Base-by-base conservation (phyloP, 37 sponge, comb jelly and placozoan species). In the Halisarca cf. caerulea region DNA sequence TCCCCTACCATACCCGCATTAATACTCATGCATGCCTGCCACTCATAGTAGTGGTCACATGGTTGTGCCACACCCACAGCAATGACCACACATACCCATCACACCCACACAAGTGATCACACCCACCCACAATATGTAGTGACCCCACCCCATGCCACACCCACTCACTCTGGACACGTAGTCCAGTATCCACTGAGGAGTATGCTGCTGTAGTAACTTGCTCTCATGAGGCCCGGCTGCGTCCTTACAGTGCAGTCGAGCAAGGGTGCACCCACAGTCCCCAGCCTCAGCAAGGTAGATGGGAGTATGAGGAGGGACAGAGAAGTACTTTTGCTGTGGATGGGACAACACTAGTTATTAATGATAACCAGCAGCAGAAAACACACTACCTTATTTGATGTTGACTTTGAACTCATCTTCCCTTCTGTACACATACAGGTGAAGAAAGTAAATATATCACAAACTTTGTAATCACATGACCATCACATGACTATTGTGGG, bases 241-340 rank as follows among this genome's bases (percentile, higher is more conserved):
- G 45, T 92, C 91, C 23, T 83, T 70, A 79, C 86, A 71, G 61
- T 57, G 81, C 23, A 95, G 53, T 24, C 95, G 38, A 18, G 78
- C 68, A 28, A 90, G 54, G 0, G 93, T 88, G 41, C 87, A 82
- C 2, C 92, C 94, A 89, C 90, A 90, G 84, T 96, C 97, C 37
- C 88, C 95, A 14, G 88, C 71, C 82, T 96, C 97, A 0, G 87
- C 58, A 39, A 96, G 54, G 34, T 91, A 54, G 37, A 96, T 81
- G 15, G 97, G 95, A 37, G 97, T 96, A 89, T 96, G 97, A 20
- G 14, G 39, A 59, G 95, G 90, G 6, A 94, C 92, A 61, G 81
- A 80, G 83, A 94, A 91, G 79, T 83, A 94, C 59, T 85, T 83
- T 14, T 74, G 45, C 45, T 28, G 30, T 8, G 30, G 64, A 62